Evolutionary conservation across 2,797 vertebrate genomes (phyloP), one percentile per base, ranked within the genome.

Genomic region (Acropternis orthonyx): DNA sequence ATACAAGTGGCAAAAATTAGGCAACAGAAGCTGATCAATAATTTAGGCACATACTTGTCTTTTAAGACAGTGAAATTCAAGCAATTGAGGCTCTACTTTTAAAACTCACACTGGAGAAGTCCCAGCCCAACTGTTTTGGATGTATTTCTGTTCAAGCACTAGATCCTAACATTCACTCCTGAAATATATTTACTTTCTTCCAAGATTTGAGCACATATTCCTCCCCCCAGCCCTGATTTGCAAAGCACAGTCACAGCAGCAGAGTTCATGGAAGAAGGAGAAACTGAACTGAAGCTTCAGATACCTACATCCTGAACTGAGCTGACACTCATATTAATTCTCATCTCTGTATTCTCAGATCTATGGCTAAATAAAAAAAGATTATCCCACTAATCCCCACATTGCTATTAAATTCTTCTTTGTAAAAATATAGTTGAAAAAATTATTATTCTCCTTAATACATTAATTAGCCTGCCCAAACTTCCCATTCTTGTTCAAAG

Each of bases 401-500:
- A n/a, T 46, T 55, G 39, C 6, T 54, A 39, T 65, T 55, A 86
- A 65, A 76, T 30, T 7, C 18, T 55, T 72, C 14, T 69, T 65
- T 43, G 52, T 28, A 86, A 80, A 81, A 92, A 55, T 62, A 54
- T 28, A 21, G 12, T 20, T 44, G 4, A 82, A 26, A 86, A 91
- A 51, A 44, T 76, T 65, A 20, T 41, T 71, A 32, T 72, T 90
- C 81, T 92, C 30, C 74, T 80, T 62, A 51, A 69, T 37, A 59
- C 17, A 2, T 72, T 82, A 74, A 67, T 26, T 37, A 67, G 28
- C 87, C 85, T 89, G 75, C 63, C 76, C 73, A 56, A 61, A 84
- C 39, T 93, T 95, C 89, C 61, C 56, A 80, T 94, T 97, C 92
- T 85, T 89, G 87, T 65, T 94, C 85, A 93, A 86, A 91, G 62